Conservation (phyloP, 2,888 invertebrate genomes). For the Dryomyza anilis region DNA sequence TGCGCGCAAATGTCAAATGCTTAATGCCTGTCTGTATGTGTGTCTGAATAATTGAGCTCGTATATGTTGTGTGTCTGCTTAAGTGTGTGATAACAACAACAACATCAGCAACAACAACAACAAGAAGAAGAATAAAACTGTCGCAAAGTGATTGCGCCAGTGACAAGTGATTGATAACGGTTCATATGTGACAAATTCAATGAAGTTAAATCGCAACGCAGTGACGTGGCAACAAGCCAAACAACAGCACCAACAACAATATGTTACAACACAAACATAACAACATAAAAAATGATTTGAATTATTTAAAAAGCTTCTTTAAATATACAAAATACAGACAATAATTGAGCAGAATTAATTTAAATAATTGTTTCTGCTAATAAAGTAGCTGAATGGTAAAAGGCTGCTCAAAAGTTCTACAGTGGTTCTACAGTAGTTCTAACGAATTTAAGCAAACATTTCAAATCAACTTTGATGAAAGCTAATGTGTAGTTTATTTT, state of each 20-base stretch:
- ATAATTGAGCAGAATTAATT: too few relatives aligned
- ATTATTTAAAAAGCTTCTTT: too few relatives aligned
- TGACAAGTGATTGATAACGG: constrained; percentile 23
- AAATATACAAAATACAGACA: too few relatives aligned
- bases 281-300: too few relatives aligned
- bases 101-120: background rate
- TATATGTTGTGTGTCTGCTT: background rate
- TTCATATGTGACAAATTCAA: constrained; percentile 16
- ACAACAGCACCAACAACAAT: background rate
- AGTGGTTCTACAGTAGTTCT: too few relatives aligned
- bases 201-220: background rate
- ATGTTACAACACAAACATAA: background rate
- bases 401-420: too few relatives aligned
- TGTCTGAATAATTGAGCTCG: too few relatives aligned
- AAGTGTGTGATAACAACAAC: background rate
- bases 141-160: constrained; percentile 3
- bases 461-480: too few relatives aligned
- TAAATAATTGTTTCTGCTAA: too few relatives aligned
- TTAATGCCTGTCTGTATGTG: background rate
- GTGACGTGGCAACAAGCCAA: background rate
- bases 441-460: too few relatives aligned
- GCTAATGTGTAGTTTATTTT: too few relatives aligned
- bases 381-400: too few relatives aligned
- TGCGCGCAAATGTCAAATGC: background rate
- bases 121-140: background rate